A percentile compares a stretch with the other conserved stretches of the same genome.
phyloP scores from a whole-genome alignment of 1,140 invertebrate genomes.

The Papilio dardanus region DNA sequence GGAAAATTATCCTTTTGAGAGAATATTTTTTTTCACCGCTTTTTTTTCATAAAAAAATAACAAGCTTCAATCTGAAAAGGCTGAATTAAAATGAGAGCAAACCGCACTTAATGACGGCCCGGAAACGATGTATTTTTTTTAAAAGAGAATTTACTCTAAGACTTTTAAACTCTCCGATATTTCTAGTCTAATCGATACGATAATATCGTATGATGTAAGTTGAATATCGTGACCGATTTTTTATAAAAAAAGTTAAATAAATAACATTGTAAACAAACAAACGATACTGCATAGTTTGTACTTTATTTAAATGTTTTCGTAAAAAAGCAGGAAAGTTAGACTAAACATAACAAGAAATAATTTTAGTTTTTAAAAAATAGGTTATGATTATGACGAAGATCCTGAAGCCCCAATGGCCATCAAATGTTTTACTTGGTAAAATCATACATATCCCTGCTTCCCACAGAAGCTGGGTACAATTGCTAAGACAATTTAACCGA shows the following conservation, averaged over 20 bases:
- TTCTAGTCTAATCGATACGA: not conserved
- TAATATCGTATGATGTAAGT: not conserved
- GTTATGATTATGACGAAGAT: too few species aligned
- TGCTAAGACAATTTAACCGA: too few species aligned
- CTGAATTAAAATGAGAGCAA: constrained; percentile 34
- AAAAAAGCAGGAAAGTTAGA: too few species aligned
- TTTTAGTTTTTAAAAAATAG: too few species aligned
- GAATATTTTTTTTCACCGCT: not conserved
- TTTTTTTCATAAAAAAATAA: constrained; percentile 34
- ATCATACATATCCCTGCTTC: too few species aligned
- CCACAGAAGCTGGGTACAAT: too few species aligned
- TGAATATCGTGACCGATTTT: not conserved
- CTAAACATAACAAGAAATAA: too few species aligned
- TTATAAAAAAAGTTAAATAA: not conserved
- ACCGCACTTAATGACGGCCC: constrained; percentile 35
- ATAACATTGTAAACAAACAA: not conserved
- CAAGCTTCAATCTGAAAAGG: constrained; percentile 28
- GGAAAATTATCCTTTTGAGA: constrained; percentile 27
- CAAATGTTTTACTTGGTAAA: too few species aligned
- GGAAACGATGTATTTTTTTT: constrained; percentile 26
- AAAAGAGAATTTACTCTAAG: not conserved
- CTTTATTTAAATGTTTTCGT: too few species aligned
- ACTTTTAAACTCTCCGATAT: not conserved
- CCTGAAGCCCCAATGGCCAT: too few species aligned
- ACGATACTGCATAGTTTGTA: too few species aligned